phyloP scores from a whole-genome alignment of 1,140 invertebrate species.

The Drosophila pachea region DNA sequence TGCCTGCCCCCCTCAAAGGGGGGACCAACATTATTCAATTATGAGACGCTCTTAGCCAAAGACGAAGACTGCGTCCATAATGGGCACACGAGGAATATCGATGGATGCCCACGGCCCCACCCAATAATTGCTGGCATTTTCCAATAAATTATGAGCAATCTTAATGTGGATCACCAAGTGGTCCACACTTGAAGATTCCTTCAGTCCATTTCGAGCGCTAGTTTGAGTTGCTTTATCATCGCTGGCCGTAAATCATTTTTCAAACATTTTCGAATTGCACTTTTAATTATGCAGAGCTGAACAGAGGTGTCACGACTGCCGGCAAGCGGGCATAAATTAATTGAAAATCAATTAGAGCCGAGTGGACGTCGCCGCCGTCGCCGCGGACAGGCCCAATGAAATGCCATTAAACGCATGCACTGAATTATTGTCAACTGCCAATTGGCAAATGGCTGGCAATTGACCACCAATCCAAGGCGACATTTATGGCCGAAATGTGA shows the following conservation, averaged over 20 bases:
- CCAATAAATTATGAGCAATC: background rate
- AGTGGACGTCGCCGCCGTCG: constrained; percentile 20
- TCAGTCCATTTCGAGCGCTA: no score
- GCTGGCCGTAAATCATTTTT: constrained; percentile 66
- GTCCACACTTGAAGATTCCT: constrained; percentile 41
- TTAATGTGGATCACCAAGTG: constrained; percentile 12
- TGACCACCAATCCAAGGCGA: constrained; percentile 44
- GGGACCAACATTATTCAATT: background rate
- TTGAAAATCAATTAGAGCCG: constrained; percentile 71
- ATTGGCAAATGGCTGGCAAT: constrained; percentile 47
- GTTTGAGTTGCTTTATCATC: constrained; percentile 65
- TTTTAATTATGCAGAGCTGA: constrained; percentile 65
- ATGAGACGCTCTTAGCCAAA: background rate
- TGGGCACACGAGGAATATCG: background rate
- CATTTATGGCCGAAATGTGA: constrained; percentile 45
- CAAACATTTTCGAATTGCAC: constrained; percentile 47
- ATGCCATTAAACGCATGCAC: constrained; percentile 45
- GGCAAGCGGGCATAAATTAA: constrained; percentile 67
- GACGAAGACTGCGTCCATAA: background rate
- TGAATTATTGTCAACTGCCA: constrained; percentile 53
- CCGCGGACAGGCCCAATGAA: constrained; percentile 26
- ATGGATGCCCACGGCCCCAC: no score
- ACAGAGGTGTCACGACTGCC: constrained; percentile 69
- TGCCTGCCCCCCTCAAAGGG: background rate
- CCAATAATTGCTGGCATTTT: background rate